Evolutionary conservation across 2,888 invertebrate species (phyloP).

Genomic region (Cephonodes hylas): DNA sequence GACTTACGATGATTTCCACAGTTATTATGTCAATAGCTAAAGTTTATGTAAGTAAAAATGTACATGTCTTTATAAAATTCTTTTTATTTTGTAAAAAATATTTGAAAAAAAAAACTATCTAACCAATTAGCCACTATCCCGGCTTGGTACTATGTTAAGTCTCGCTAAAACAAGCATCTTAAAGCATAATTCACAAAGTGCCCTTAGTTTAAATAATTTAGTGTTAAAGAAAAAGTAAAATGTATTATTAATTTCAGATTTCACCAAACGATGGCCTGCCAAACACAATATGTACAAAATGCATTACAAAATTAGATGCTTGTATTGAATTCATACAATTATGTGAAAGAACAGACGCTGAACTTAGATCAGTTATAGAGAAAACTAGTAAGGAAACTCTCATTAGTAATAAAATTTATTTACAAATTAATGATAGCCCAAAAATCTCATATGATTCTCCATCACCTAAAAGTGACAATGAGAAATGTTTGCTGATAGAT

Average conservation of each 20-base stretch:
- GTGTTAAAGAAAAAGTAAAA: too few species aligned
- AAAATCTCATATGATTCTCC: slow-evolving; percentile 11
- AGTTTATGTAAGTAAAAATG: slow-evolving; percentile 48
- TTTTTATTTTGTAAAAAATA: too few species aligned
- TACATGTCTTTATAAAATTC: not conserved
- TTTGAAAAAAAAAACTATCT: too few species aligned
- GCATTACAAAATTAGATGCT: slow-evolving; percentile 49
- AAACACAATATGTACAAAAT: slow-evolving; percentile 53
- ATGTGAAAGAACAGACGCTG: slow-evolving; percentile 55
- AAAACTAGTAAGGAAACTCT: slow-evolving; percentile 23
- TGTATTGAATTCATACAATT: slow-evolving; percentile 57
- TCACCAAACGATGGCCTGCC: slow-evolving; percentile 61
- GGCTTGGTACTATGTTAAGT: too few species aligned
- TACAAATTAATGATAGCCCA: not conserved
- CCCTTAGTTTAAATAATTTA: too few species aligned
- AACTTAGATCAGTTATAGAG: slow-evolving; percentile 39
- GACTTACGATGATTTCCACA: slow-evolving; percentile 43
- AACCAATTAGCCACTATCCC: too few species aligned
- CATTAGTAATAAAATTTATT: slow-evolving; percentile 15
- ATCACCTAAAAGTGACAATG: slow-evolving; percentile 35
- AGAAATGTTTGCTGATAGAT: slow-evolving; percentile 29
- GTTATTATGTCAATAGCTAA: slow-evolving; percentile 60
- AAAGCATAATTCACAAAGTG: too few species aligned
- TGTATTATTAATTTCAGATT: slow-evolving; percentile 45
- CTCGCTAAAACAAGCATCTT: too few species aligned